These are phyloP conservation scores for Euura saliciscinereae DNA, from an alignment of 1,140 invertebrate genomes.

Conservation along the genomic window DNA sequence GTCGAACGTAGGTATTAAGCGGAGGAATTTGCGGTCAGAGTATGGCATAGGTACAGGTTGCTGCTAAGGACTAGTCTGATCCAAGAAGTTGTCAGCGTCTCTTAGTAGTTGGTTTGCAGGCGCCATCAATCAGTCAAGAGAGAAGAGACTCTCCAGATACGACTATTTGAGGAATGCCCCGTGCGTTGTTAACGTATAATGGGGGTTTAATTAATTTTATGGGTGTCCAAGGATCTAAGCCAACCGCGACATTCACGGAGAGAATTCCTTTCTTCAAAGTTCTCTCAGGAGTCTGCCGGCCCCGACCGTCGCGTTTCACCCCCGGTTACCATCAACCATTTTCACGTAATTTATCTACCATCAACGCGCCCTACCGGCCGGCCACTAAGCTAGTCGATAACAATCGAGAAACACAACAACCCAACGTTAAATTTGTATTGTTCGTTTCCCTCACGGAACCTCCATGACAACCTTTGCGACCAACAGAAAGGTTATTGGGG, in stretches of 20 bases:
- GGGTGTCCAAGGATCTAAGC: slow-evolving; percentile 6
- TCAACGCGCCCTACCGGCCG: neutral
- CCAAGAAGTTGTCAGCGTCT: neutral
- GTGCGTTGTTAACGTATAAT: slow-evolving; percentile 7
- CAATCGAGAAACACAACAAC: neutral
- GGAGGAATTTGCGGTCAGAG: slow-evolving; percentile 3
- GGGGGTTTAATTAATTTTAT: slow-evolving; percentile 7
- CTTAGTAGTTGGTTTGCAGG: neutral
- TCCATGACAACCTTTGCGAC: neutral
- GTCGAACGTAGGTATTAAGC: neutral
- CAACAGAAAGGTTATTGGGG: no score
- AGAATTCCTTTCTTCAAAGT: slow-evolving; percentile 1
- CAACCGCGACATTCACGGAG: slow-evolving; percentile 6
- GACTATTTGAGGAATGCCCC: slow-evolving; percentile 6
- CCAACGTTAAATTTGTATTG: neutral
- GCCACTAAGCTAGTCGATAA: neutral
- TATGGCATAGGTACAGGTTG: no score
- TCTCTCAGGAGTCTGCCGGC: neutral
- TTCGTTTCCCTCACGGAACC: neutral
- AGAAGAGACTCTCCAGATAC: slow-evolving; percentile 7
- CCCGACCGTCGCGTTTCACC: neutral
- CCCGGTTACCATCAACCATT: neutral
- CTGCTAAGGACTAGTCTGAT: neutral
- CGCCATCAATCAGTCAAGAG: slow-evolving; percentile 4
- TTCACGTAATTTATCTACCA: slow-evolving; percentile 7